Evolutionary conservation across 2,888 invertebrate genomes (phyloP).

Genomic region (Eumacrocentrus americanus): DNA sequence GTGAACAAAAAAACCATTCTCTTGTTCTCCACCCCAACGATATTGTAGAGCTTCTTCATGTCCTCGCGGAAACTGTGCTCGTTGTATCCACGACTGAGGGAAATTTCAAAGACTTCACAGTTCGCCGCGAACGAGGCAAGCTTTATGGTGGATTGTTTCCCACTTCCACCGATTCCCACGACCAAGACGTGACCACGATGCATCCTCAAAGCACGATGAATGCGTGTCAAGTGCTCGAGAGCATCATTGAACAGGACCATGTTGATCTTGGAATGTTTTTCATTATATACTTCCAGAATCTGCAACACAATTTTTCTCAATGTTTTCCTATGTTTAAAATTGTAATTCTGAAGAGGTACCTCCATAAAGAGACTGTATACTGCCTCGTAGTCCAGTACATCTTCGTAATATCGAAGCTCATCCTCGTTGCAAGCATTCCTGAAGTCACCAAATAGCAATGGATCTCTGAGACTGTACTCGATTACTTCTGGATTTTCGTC

Average conservation of each 20-base stretch:
- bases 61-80: slow-evolving; percentile 86
- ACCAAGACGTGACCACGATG: slow-evolving; percentile 83
- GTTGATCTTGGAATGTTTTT: slow-evolving; percentile 73
- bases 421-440: slow-evolving; percentile 83
- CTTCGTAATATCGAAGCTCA: slow-evolving; percentile 84
- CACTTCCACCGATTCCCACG: slow-evolving; percentile 89
- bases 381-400: slow-evolving; percentile 87
- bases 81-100: slow-evolving; percentile 83
- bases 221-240: slow-evolving; percentile 85
- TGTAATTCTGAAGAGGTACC: slow-evolving; percentile 60
- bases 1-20: slow-evolving; percentile 83
- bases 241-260: slow-evolving; percentile 92
- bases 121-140: slow-evolving; percentile 85
- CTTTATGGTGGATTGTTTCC: slow-evolving; percentile 81
- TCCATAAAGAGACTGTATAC: slow-evolving; percentile 88
- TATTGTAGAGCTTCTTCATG: slow-evolving; percentile 77
- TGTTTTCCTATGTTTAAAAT: slow-evolving; percentile 4
- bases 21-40: slow-evolving; percentile 80
- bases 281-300: slow-evolving; percentile 87
- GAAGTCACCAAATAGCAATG: slow-evolving; percentile 87
- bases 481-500: slow-evolving; percentile 61
- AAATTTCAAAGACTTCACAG: slow-evolving; percentile 83
- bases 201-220: slow-evolving; percentile 85
- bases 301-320: slow-evolving; percentile 50
- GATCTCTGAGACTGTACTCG: slow-evolving; percentile 80